Base-by-base conservation (phyloP, 2,888 invertebrate species). In the Mimachlamys varia region DNA sequence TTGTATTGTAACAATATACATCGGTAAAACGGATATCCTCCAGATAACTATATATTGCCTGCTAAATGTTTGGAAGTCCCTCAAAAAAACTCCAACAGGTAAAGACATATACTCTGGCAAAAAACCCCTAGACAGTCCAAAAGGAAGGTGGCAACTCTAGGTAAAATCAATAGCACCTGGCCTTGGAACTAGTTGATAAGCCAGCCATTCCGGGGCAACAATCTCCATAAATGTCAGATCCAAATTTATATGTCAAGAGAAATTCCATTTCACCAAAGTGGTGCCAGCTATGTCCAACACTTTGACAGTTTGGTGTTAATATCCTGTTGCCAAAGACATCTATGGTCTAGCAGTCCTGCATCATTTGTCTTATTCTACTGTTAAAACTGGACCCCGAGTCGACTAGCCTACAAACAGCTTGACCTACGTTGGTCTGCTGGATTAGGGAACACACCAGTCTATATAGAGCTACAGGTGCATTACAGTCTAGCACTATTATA, bases 161-260 rank as follows among this genome's bases (percentile, higher is more conserved):
- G 33, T 33, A 33, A 76, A 76, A 76, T 76, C 76, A 76, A 76
- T 76, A 27, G 2, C 10, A 76, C 33, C 76, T 76, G 76, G 27
- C 76, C 76, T 76, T 76, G 76, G 76, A 76, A 76, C 27, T 33
- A 27, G 19, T 62, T 62, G 62, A 62, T 62, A 62, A 62, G 62
- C 62, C 62, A n/a, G 62, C 62, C n/a, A 76, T 76, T 76, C 76
- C 13, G n/a, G n/a, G n/a, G 17, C 76, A 76, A 76, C 22, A 76
- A 12, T 76, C 76, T 27, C 76, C 33, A 33, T 76, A 76, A 76
- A 76, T 76, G 76, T 76, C 76, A 76, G 76, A 27, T 33, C 15
- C 12, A 76, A 76, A 76, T 76, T 76, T 76, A 76, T 7, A 76
- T 76, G 76, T 76, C 76, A 76, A 33, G 76, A 76, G 22, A 33